These are phyloP conservation scores for Amphimallon solstitiale DNA, from an alignment of 2,888 invertebrate genomes.

Conservation along the genomic window DNA sequence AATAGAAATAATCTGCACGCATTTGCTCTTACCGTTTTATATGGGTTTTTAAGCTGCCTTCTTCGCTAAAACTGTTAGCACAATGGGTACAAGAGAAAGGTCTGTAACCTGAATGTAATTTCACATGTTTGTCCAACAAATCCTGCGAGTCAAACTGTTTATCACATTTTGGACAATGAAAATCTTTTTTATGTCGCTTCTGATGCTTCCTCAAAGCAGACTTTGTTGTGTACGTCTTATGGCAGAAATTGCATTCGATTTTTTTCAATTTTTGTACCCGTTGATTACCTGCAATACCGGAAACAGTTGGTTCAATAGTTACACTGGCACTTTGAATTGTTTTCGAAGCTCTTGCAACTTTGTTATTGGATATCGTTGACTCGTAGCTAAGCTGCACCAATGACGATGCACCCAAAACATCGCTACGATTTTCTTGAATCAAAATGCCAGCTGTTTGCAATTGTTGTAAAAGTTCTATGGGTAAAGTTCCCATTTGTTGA, in stretches of 20 bases:
- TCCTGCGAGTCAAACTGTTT: slow-evolving; percentile 71
- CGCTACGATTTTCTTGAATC: slow-evolving; percentile 42
- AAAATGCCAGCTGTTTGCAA: slow-evolving; percentile 43
- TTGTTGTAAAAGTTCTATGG: slow-evolving; percentile 49
- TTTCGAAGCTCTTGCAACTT: not conserved
- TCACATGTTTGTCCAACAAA: slow-evolving; percentile 69
- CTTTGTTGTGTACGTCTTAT: slow-evolving; percentile 56
- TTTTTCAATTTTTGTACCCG: slow-evolving; percentile 34
- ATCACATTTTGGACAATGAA: slow-evolving; percentile 67
- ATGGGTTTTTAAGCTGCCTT: slow-evolving; percentile 71
- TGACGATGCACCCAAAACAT: slow-evolving; percentile 20
- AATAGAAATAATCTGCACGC: no score
- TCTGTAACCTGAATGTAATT: slow-evolving; percentile 68
- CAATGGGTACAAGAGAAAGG: slow-evolving; percentile 70
- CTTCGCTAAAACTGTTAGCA: slow-evolving; percentile 69
- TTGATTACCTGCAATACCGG: not conserved
- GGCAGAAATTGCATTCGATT: slow-evolving; percentile 56
- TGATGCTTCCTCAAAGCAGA: slow-evolving; percentile 58
- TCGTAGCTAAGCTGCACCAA: slow-evolving; percentile 22
- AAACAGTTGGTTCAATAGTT: not conserved
- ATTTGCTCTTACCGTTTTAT: slow-evolving; percentile 63
- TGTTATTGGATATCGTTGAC: not conserved
- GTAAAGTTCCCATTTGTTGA: slow-evolving; percentile 20
- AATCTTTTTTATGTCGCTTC: slow-evolving; percentile 69
- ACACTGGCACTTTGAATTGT: not conserved